Conservation (phyloP, 2,113 vertebrate genomes). For the Clarias magur region DNA sequence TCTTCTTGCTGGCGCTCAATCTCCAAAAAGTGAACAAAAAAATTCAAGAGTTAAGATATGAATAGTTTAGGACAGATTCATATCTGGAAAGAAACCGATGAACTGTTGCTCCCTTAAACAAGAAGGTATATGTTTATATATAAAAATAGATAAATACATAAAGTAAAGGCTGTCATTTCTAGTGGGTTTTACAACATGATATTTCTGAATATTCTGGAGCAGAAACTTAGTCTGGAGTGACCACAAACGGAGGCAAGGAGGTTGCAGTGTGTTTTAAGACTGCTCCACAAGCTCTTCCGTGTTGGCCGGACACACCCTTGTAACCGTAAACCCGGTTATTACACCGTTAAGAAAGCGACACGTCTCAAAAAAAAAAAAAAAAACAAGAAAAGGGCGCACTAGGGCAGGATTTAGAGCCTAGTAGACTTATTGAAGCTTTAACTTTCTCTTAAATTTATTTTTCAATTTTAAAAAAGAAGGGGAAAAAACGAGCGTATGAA, state of each 20-base stretch:
- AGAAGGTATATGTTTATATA: neutral
- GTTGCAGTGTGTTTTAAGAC: constrained; percentile 24
- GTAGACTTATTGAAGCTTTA: neutral
- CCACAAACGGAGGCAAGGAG: constrained; percentile 53
- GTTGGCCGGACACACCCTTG: constrained; percentile 74
- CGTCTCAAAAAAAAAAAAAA: constrained; percentile 59
- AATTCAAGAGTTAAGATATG: neutral
- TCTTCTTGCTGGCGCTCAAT: neutral
- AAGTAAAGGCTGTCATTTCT: neutral
- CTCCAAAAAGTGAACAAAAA: neutral
- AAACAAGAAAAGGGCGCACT: constrained; percentile 31
- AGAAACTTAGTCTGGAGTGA: neutral
- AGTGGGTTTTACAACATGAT: neutral
- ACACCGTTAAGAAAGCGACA: constrained; percentile 68
- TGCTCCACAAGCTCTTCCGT: constrained; percentile 59
- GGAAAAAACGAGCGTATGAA: constrained; percentile 9
- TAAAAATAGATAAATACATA: neutral
- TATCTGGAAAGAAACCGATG: neutral
- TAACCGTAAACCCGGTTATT: constrained; percentile 71
- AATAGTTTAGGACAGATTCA: neutral
- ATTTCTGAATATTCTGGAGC: neutral
- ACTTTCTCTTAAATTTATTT: neutral
- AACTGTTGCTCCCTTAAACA: neutral
- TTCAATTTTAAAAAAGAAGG: neutral
- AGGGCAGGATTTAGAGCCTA: constrained; percentile 19